A percentile compares a stretch with the other conserved stretches of the same genome.
These are phyloP conservation scores for Pachypsylla venusta DNA, from an alignment of 1,140 invertebrate species.

Conservation along the genomic window DNA sequence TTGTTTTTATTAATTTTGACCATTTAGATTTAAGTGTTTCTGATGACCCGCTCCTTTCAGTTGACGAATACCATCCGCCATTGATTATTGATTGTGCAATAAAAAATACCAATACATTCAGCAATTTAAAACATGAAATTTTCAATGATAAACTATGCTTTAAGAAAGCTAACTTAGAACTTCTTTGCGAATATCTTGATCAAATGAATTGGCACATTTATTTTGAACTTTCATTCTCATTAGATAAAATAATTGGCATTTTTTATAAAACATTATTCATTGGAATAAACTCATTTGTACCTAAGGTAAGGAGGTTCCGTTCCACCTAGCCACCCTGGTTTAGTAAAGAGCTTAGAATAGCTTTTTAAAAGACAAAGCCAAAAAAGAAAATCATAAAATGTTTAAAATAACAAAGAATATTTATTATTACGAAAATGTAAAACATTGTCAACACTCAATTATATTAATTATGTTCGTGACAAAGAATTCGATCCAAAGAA, in stretches of 20 bases:
- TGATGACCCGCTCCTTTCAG: background rate
- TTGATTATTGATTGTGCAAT: background rate
- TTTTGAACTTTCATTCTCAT: background rate
- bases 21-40: background rate
- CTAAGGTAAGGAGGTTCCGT: background rate
- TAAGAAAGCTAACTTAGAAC: background rate
- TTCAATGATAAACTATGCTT: no score
- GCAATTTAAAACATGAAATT: background rate
- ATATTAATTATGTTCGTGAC: no score
- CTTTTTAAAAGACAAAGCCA: background rate
- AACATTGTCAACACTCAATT: no score
- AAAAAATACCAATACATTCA: background rate
- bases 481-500: no score
- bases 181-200: background rate
- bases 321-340: background rate
- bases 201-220: background rate
- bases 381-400: background rate
- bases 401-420: no score
- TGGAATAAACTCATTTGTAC: background rate
- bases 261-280: background rate
- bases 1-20: background rate
- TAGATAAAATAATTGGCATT: background rate
- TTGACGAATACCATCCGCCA: background rate
- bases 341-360: background rate
- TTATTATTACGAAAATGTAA: no score